Conservation (phyloP, 1,140 invertebrate genomes). For the Microplitis demolitor region DNA sequence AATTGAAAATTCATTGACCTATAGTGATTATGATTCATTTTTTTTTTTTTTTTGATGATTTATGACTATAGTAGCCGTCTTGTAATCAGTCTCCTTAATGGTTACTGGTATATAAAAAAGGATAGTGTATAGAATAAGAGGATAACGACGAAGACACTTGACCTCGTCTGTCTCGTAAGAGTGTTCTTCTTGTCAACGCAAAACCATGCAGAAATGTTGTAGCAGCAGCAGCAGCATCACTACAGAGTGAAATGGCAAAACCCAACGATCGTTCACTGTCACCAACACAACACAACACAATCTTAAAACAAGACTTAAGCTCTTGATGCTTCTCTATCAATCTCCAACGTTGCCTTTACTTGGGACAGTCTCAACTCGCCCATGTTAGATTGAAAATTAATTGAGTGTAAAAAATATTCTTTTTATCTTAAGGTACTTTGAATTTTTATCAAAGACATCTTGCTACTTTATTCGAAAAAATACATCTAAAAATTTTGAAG, state of each 20-base stretch:
- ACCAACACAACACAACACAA: background rate
- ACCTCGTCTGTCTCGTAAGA: slow-evolving; percentile 7
- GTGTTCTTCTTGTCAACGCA: background rate
- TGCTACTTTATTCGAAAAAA: too few relatives aligned
- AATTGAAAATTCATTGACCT: too few relatives aligned
- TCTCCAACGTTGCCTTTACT: background rate
- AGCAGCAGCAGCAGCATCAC: background rate
- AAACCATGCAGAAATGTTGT: background rate
- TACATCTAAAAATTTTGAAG: too few relatives aligned
- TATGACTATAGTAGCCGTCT: background rate
- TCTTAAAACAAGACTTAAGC: background rate
- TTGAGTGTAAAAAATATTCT: background rate
- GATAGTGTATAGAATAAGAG: background rate
- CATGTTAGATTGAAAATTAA: slow-evolving; percentile 4
- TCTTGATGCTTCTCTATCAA: background rate
- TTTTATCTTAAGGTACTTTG: too few relatives aligned
- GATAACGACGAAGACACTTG: background rate
- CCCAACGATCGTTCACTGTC: background rate
- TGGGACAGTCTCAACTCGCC: background rate
- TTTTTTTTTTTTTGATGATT: too few relatives aligned
- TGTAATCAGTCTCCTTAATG: background rate
- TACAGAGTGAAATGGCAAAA: background rate
- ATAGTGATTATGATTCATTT: too few relatives aligned
- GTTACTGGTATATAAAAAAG: background rate
- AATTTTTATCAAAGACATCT: too few relatives aligned